Evolutionary conservation across 2,888 invertebrate species (phyloP), one percentile per base, ranked within the genome.

Genomic region (Noctua janthe): DNA sequence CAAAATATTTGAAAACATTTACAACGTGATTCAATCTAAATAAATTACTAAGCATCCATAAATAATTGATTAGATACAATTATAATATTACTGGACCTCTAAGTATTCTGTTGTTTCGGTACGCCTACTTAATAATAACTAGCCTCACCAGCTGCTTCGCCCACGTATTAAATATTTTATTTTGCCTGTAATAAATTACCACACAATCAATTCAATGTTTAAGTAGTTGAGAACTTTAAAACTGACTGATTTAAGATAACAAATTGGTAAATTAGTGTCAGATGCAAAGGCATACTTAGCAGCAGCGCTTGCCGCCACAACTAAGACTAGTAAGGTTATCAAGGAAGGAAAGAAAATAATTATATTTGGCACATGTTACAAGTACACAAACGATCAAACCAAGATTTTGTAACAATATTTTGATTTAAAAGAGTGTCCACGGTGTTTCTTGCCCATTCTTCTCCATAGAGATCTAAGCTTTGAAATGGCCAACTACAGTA

Each of bases 111-210:
- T 49, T 67, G n/a, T 56, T 47, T 56, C 11, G 6, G 13, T 23
- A 76, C 20, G 35, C 64, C 51, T 54, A 47, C 64, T 54, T 29
- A 64, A 77, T 64, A 76, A 43, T 54, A 76, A 64, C n/a, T 51
- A 23, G 2, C 7, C 13, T 2, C 4, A 29, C 29, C 56, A 43
- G 51, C 23, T 64, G 43, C 23, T 49, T 74, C 23, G 5, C 23
- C 56, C 29, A 47, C 23, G 15, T 13, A 8, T 49, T 17, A 7
- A 59, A 76, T 56, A n/a, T 11, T 47, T 17, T 47, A 35, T 49
- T 62, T 29, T 29, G 6, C 29, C 11, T 49, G 8, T 49, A 39
- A 47, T 1, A 49, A 74, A 74, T 49, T 13, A 47, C 11, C 11
- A 1, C 49, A 5, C 8, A 73, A 7, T 17, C 10, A 49, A 49